Evolutionary conservation across 2,888 invertebrate species (phyloP).

Genomic region (Nymphalis c-album): DNA sequence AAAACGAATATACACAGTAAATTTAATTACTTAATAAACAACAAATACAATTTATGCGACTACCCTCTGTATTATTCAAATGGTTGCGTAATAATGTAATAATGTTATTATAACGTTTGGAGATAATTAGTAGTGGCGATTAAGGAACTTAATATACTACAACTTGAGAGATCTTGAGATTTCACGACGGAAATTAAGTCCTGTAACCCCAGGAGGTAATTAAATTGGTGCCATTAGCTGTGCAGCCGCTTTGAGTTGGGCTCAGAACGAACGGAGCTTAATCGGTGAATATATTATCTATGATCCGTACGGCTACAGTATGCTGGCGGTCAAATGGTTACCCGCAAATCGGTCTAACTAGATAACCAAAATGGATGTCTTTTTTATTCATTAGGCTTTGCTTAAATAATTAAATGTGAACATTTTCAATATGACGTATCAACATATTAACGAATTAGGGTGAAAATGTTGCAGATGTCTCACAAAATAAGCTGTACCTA

Average conservation of each 20-base stretch:
- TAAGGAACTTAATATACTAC: slow-evolving; percentile 42
- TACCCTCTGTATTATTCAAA: slow-evolving; percentile 1
- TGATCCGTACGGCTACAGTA: slow-evolving; percentile 39
- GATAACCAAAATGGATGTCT: slow-evolving; percentile 36
- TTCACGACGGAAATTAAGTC: slow-evolving; percentile 48
- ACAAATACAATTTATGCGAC: neutral
- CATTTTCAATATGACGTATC: neutral
- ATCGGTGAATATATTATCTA: slow-evolving; percentile 47
- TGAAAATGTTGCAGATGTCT: too few relatives aligned
- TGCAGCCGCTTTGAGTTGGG: slow-evolving; percentile 42
- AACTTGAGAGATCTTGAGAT: slow-evolving; percentile 44
- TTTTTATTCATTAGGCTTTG: slow-evolving; percentile 16
- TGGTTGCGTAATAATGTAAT: neutral
- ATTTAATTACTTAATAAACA: neutral
- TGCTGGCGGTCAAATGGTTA: slow-evolving; percentile 40
- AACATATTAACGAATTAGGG: neutral
- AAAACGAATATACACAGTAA: too few relatives aligned
- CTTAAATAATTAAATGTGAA: neutral
- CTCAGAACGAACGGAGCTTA: slow-evolving; percentile 50
- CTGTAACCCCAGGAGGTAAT: slow-evolving; percentile 51
- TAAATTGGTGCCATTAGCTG: slow-evolving; percentile 51
- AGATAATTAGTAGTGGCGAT: slow-evolving; percentile 37
- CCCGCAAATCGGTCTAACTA: slow-evolving; percentile 45
- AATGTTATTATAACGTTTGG: slow-evolving; percentile 20
- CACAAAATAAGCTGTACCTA: too few relatives aligned